Evolutionary conservation across 2,797 vertebrate genomes (phyloP).

Genomic region (Diplodus sargus): DNA sequence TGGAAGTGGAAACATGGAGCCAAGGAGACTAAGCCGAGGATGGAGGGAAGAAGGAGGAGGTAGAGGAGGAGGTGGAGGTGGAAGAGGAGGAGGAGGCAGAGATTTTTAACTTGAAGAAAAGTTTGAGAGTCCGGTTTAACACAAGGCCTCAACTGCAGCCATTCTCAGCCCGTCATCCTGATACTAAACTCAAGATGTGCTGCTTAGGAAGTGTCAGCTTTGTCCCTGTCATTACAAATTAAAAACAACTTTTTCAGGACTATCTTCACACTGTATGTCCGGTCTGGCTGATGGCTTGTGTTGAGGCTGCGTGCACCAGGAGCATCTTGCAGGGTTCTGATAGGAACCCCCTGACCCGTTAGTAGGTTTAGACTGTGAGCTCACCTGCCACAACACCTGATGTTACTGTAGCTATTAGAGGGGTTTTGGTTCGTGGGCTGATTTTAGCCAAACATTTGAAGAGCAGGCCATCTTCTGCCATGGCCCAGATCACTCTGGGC

Average conservation of each 20-base stretch:
- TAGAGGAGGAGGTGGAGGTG: slow-evolving; percentile 44
- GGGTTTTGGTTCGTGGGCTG: slow-evolving; percentile 91
- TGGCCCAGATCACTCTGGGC: slow-evolving; percentile 97
- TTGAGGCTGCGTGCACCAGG: slow-evolving; percentile 48
- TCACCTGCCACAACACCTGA: slow-evolving; percentile 94
- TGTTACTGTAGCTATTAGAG: slow-evolving; percentile 90
- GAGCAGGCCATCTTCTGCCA: slow-evolving; percentile 97
- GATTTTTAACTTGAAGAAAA: slow-evolving; percentile 47
- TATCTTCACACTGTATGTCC: too few species aligned
- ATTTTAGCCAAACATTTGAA: slow-evolving; percentile 92
- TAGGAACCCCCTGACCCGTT: slow-evolving; percentile 37
- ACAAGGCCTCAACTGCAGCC: slow-evolving; percentile 50
- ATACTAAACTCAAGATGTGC: background rate
- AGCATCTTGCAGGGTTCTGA: slow-evolving; percentile 4
- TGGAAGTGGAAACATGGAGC: slow-evolving; percentile 85
- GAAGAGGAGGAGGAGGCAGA: slow-evolving; percentile 58
- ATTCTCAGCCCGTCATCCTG: slow-evolving; percentile 1
- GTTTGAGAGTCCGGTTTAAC: slow-evolving; percentile 42
- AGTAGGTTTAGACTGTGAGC: slow-evolving; percentile 64
- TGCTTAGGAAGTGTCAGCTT: background rate
- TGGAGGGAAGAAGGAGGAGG: slow-evolving; percentile 47
- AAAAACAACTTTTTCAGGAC: background rate
- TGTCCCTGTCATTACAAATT: too few species aligned
- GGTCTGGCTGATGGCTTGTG: slow-evolving; percentile 13
- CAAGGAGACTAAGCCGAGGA: slow-evolving; percentile 79